Evolutionary conservation across 2,797 vertebrate species (phyloP).

Genomic region (Microchirus variegatus): DNA sequence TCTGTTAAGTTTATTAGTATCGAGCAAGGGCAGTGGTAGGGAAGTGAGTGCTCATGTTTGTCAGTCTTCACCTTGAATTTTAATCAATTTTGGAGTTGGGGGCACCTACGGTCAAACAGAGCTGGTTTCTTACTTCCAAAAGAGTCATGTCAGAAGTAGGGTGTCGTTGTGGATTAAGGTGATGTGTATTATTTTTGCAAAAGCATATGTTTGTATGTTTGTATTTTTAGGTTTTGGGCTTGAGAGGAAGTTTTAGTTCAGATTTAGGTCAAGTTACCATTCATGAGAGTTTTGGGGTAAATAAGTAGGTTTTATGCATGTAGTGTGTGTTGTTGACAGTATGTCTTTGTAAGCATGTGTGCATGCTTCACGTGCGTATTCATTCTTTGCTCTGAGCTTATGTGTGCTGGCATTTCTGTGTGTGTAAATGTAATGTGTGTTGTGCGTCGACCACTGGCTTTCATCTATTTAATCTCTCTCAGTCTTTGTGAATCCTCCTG

Average conservation of each 20-base stretch:
- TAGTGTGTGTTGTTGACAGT: not conserved
- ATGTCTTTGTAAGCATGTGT: constrained; percentile 23
- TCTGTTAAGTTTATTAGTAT: constrained; percentile 20
- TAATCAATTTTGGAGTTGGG: constrained; percentile 3
- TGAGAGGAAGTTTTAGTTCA: no score
- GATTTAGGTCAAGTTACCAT: not conserved
- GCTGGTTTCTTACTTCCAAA: not conserved
- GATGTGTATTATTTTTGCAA: not conserved
- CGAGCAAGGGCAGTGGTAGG: not conserved
- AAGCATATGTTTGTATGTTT: not conserved
- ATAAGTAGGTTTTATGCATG: not conserved
- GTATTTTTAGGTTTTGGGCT: not conserved
- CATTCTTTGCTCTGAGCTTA: not conserved
- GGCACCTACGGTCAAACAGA: constrained; percentile 30
- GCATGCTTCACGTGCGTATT: not conserved
- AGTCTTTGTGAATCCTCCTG: constrained; percentile 33
- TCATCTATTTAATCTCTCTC: constrained; percentile 51
- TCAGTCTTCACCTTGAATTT: constrained; percentile 4
- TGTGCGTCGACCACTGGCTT: constrained; percentile 26
- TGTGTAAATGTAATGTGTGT: constrained; percentile 14
- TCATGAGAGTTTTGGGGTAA: not conserved
- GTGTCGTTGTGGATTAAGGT: not conserved
- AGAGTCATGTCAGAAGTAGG: not conserved
- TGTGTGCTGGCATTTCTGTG: constrained; percentile 5
- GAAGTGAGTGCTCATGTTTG: constrained; percentile 4